Percentiles rank a stretch among this genome's conserved stretches.
These are phyloP conservation scores for Osedax frankpressi DNA, from an alignment of 2,888 invertebrate species.

Conservation along the genomic window DNA sequence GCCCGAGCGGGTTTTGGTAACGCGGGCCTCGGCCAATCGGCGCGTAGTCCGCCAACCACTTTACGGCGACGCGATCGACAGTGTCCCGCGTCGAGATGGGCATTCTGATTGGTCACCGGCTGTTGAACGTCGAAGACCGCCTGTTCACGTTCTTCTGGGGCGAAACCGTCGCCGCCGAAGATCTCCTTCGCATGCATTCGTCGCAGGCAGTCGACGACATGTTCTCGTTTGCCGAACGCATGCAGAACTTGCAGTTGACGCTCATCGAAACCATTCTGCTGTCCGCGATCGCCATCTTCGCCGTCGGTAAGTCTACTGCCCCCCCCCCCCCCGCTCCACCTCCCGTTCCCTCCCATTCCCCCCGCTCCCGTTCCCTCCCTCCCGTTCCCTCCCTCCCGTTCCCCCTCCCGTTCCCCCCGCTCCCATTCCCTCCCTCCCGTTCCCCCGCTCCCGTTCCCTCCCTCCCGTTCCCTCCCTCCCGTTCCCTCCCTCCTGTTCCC, in stretches of 20 bases:
- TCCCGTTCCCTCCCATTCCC: not conserved
- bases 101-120: conserved; percentile 33
- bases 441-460: not conserved
- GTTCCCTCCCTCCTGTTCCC: not conserved
- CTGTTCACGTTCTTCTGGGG: conserved; percentile 29
- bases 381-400: not conserved
- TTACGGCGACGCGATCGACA: conserved; percentile 23
- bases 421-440: not conserved
- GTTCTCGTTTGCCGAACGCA: conserved; percentile 20
- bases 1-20: no score
- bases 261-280: conserved; percentile 13
- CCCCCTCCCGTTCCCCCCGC: no score
- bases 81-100: conserved; percentile 38
- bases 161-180: conserved; percentile 27
- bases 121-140: conserved; percentile 31
- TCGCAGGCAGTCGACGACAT: conserved; percentile 20
- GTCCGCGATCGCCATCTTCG: conserved; percentile 10
- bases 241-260: conserved; percentile 12
- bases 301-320: conserved; percentile 16
- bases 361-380: not conserved
- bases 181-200: conserved; percentile 25
- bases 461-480: not conserved
- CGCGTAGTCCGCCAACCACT: not conserved
- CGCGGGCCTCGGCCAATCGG: no score
- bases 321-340: no score